A percentile compares a stretch with the other conserved stretches of the same genome.
Conservation (phyloP, 2,888 invertebrate species). For the Omphaloscelis lunosa region DNA sequence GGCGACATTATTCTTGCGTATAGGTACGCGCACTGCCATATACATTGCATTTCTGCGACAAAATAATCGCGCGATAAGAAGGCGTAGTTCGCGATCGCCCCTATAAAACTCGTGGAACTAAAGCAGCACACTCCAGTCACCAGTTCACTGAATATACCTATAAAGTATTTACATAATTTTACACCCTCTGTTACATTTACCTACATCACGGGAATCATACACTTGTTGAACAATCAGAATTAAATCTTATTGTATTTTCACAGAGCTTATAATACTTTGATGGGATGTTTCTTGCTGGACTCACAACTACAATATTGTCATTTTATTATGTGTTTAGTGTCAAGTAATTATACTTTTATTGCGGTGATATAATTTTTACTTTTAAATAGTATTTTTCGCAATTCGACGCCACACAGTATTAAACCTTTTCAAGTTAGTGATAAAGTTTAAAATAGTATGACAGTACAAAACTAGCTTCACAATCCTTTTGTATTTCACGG, state of each 20-base stretch:
- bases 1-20: too few species aligned
- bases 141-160: background rate
- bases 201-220: conserved; percentile 3
- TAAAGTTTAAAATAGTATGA: conserved; percentile 53
- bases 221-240: conserved; percentile 15
- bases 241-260: conserved; percentile 24
- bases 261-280: conserved; percentile 24
- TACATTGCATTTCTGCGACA: too few species aligned
- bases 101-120: conserved; percentile 5
- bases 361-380: conserved; percentile 9
- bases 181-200: conserved; percentile 27
- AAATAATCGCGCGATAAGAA: too few species aligned
- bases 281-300: background rate
- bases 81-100: background rate
- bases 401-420: background rate
- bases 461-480: conserved; percentile 51
- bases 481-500: conserved; percentile 67
- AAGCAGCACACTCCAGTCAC: conserved; percentile 2
- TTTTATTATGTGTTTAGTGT: conserved; percentile 40
- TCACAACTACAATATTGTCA: conserved; percentile 1
- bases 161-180: conserved; percentile 49
- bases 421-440: conserved; percentile 12
- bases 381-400: conserved; percentile 19
- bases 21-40: too few species aligned
- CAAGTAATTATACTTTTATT: conserved; percentile 38